These are phyloP conservation scores for Ricordea florida DNA, from an alignment of 92 coral and sea anemone species.

Conservation along the genomic window DNA sequence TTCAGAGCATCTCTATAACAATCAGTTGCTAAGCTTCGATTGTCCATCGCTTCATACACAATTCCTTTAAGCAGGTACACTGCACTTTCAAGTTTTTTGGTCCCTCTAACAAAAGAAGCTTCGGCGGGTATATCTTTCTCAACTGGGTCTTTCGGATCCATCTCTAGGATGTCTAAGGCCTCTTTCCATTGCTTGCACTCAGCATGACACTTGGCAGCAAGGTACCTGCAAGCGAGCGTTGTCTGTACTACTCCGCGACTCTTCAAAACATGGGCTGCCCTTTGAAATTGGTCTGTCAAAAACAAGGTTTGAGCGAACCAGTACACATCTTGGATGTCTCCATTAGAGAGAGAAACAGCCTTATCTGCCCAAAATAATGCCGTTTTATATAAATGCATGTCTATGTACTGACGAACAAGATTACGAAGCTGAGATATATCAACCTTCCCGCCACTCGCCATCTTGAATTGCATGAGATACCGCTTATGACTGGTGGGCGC, in stretches of 20 bases:
- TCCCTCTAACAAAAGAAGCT: constrained; percentile 58
- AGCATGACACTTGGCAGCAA: constrained; percentile 96
- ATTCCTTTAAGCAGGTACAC: constrained; percentile 82
- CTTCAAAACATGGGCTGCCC: constrained; percentile 85
- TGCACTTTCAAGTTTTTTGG: constrained; percentile 91
- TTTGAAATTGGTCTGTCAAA: constrained; percentile 84
- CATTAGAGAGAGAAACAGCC: constrained; percentile 90
- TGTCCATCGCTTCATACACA: constrained; percentile 94
- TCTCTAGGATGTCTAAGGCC: constrained; percentile 86
- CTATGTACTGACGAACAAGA: constrained; percentile 95
- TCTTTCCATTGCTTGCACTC: constrained; percentile 97
- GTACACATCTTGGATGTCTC: constrained; percentile 95
- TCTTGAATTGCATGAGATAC: constrained; percentile 61
- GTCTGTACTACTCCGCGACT: constrained; percentile 84
- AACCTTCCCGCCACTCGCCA: constrained; percentile 99
- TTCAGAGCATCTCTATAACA: constrained; percentile 89
- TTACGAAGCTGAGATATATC: constrained; percentile 96
- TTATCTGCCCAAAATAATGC: constrained; percentile 99
- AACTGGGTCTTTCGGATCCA: constrained; percentile 72
- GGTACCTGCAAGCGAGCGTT: constrained; percentile 85
- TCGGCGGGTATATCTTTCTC: constrained; percentile 58
- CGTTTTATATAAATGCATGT: constrained; percentile 93
- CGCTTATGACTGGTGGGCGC: constrained; percentile 15
- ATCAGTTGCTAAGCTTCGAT: constrained; percentile 90
- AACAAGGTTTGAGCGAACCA: constrained; percentile 96